phyloP scores from a whole-genome alignment of 2,888 invertebrate genomes.

The Drosophila algonquin region DNA sequence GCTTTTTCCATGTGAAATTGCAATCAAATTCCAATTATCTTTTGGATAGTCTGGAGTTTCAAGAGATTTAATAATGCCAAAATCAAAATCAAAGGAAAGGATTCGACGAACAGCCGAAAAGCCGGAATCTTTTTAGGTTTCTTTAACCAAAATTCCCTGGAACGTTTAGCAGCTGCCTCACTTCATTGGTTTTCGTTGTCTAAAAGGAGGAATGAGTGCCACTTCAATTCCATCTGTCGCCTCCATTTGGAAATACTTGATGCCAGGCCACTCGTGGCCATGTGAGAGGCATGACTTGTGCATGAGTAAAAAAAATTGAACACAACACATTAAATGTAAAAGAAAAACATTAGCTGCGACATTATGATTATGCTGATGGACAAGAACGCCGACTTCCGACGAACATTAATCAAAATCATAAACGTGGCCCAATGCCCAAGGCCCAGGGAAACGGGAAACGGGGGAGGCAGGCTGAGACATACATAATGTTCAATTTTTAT shows the following conservation, averaged over 20 bases:
- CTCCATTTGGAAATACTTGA: constrained; percentile 2
- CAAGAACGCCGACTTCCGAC: constrained; percentile 58
- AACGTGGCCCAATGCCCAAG: constrained; percentile 45
- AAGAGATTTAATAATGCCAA: background rate
- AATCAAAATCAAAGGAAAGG: too few relatives aligned
- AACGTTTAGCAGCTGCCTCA: background rate
- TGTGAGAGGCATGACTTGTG: constrained; percentile 15
- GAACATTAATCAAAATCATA: constrained; percentile 77
- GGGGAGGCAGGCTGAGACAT: background rate
- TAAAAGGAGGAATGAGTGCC: background rate
- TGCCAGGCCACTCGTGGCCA: background rate
- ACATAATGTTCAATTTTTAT: constrained; percentile 74
- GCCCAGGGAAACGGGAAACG: background rate
- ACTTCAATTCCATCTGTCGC: constrained; percentile 3
- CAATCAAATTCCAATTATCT: too few relatives aligned
- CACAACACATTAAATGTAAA: constrained; percentile 76
- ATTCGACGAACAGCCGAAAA: background rate
- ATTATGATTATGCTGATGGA: constrained; percentile 64
- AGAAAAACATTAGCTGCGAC: constrained; percentile 61
- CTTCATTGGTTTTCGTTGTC: background rate
- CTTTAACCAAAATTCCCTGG: background rate
- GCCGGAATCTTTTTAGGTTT: too few relatives aligned
- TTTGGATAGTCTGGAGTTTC: too few relatives aligned
- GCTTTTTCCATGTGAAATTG: too few relatives aligned
- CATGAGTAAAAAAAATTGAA: constrained; percentile 56